A percentile compares a stretch with the other conserved stretches of the same genome.
phyloP scores from a whole-genome alignment of 2,113 vertebrate species.

The Campylomormyrus tamandua region DNA sequence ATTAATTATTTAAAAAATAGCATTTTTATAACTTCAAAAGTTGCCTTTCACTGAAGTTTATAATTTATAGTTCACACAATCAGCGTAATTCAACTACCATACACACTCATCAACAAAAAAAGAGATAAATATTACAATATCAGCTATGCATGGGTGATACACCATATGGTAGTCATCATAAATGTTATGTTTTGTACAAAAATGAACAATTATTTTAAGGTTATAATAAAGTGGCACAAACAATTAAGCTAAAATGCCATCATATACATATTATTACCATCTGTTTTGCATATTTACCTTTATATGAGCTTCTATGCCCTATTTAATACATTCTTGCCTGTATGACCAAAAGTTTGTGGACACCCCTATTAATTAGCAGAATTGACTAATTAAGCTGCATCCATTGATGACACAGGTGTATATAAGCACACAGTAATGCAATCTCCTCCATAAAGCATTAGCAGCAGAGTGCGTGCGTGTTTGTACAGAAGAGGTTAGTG shows the following conservation, averaged over 20 bases:
- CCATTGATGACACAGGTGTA: background rate
- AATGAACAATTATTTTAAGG: background rate
- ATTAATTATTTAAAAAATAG: constrained; percentile 9
- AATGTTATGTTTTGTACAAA: background rate
- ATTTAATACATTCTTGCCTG: background rate
- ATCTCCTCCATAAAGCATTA: background rate
- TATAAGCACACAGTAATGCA: background rate
- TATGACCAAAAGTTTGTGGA: background rate
- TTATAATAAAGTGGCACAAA: background rate
- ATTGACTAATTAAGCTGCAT: background rate
- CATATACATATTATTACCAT: background rate
- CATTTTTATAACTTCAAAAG: constrained; percentile 10
- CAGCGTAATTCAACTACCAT: background rate
- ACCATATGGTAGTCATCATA: background rate
- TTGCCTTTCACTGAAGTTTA: constrained; percentile 1
- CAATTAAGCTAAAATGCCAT: background rate
- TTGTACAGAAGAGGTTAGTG: background rate
- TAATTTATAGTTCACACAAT: background rate
- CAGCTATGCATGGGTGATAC: background rate
- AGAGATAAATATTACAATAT: background rate
- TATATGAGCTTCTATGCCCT: background rate
- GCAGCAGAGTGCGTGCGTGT: background rate
- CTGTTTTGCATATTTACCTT: background rate
- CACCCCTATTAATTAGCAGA: background rate
- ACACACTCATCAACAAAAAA: background rate